These are phyloP conservation scores for Malurus alboscapulatus DNA, from an alignment of 2,113 vertebrate species.

Conservation along the genomic window DNA sequence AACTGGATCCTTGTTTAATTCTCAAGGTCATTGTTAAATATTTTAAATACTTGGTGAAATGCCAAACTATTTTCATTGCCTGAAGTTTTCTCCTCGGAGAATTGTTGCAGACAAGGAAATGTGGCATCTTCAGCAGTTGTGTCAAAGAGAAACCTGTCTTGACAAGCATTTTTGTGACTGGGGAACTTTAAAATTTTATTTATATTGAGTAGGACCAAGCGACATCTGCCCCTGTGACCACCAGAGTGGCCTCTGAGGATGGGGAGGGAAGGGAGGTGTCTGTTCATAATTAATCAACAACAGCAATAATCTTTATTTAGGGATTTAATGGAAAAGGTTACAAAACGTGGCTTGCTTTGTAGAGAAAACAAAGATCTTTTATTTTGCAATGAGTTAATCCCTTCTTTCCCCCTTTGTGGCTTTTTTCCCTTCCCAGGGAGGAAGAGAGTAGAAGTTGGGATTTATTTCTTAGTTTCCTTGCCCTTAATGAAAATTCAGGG, in stretches of 20 bases:
- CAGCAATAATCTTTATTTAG: neutral
- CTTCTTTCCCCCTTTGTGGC: neutral
- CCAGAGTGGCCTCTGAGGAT: neutral
- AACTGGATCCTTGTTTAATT: neutral
- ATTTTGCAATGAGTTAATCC: neutral
- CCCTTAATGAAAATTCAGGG: neutral
- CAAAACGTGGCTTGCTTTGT: neutral
- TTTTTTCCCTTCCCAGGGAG: neutral
- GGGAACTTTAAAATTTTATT: neutral
- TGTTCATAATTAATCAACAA: neutral
- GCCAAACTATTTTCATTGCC: constrained; percentile 49
- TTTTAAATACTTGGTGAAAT: constrained; percentile 54
- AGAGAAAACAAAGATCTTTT: constrained; percentile 20
- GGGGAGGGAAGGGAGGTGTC: neutral
- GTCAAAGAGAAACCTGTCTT: neutral
- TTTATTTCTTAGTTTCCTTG: neutral
- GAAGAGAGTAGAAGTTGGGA: neutral
- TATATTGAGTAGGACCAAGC: neutral
- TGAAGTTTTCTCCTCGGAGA: constrained; percentile 20
- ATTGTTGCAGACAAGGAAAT: constrained; percentile 25
- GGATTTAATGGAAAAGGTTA: neutral
- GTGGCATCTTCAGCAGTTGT: constrained; percentile 3
- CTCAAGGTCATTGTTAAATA: constrained; percentile 57
- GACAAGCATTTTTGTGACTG: neutral
- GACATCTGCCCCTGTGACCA: neutral